Percentiles rank a stretch among this genome's conserved stretches.
Conservation (phyloP, 2,888 invertebrate species). For the Nebria brevicollis region DNA sequence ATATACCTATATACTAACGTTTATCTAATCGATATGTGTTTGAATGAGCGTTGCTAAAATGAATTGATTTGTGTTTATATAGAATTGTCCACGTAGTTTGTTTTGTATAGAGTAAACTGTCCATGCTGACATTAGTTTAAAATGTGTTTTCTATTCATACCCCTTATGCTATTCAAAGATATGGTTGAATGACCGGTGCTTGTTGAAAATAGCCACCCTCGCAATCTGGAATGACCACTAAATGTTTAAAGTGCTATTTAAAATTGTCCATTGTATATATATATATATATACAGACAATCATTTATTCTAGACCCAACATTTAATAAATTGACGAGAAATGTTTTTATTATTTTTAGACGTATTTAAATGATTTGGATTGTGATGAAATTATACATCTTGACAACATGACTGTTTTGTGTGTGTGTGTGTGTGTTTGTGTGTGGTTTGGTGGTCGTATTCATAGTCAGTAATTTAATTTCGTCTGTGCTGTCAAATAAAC, state of each 20-base stretch:
- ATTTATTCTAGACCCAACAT: no score
- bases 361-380: no score
- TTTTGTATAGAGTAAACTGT: background rate
- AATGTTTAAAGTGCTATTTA: conserved; percentile 1
- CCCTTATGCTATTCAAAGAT: background rate
- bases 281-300: no score
- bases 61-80: background rate
- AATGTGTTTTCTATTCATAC: background rate
- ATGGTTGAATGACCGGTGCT: background rate
- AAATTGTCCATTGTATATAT: background rate
- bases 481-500: conserved; percentile 44
- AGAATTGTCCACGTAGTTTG: background rate
- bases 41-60: background rate
- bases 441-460: conserved; percentile 25
- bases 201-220: background rate
- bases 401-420: background rate
- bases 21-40: background rate
- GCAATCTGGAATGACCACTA: background rate
- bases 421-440: background rate
- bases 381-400: no score
- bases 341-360: no score
- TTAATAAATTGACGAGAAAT: no score
- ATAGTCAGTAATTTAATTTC: conserved; percentile 46
- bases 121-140: background rate
- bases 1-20: background rate